Conservation (phyloP, 2,797 vertebrate genomes). For the Neosilurus mollespiculum region DNA sequence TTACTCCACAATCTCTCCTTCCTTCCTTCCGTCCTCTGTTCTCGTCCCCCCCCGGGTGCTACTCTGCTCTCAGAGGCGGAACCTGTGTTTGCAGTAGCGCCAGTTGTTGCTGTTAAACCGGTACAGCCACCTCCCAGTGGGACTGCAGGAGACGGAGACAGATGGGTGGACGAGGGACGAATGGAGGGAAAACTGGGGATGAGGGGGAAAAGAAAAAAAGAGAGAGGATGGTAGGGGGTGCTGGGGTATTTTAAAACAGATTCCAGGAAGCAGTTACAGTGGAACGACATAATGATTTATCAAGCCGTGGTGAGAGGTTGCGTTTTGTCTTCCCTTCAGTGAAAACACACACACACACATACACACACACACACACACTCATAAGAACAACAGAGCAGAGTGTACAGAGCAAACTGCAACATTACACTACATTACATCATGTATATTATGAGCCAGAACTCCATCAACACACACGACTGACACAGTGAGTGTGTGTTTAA, state of each 20-base stretch:
- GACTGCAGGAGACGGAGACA: constrained; percentile 23
- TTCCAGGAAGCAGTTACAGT: constrained; percentile 43
- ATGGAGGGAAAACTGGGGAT: background rate
- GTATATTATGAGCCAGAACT: background rate
- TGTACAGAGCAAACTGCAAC: constrained; percentile 13
- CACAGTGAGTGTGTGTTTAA: background rate
- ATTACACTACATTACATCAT: constrained; percentile 27
- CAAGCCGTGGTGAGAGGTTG: constrained; percentile 23
- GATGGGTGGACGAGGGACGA: background rate
- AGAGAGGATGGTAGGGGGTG: constrained; percentile 3
- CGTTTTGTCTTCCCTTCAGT: constrained; percentile 17
- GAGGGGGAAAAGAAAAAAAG: no score
- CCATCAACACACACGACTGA: background rate
- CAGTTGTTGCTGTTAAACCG: constrained; percentile 28
- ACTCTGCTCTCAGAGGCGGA: constrained; percentile 1
- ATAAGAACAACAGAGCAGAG: constrained; percentile 14
- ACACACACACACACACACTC: constrained; percentile 24
- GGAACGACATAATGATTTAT: constrained; percentile 49
- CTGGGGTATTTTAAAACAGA: constrained; percentile 41
- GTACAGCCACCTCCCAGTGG: constrained; percentile 29
- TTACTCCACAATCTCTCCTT: background rate
- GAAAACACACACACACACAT: constrained; percentile 12
- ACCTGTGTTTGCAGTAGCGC: background rate
- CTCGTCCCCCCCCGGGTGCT: background rate
- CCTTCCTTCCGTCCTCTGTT: background rate